These are phyloP conservation scores for Lysandra coridon DNA, from an alignment of 2,888 invertebrate genomes.

Conservation along the genomic window DNA sequence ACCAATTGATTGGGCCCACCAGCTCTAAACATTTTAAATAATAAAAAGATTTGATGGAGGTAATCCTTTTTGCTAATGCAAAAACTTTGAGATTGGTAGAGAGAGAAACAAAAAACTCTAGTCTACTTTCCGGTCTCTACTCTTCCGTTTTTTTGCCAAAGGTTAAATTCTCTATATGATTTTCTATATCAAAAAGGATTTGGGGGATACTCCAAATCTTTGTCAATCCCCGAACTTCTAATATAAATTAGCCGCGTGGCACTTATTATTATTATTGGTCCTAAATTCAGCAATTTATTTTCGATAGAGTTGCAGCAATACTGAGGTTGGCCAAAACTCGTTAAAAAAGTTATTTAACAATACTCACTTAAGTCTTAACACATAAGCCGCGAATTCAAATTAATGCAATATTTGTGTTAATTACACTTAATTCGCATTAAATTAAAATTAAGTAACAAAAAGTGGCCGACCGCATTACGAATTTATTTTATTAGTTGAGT, in stretches of 20 bases:
- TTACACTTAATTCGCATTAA: constrained; percentile 23
- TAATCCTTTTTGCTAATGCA: no score
- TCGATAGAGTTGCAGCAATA: neutral
- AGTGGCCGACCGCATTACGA: constrained; percentile 22
- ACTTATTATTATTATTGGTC: neutral
- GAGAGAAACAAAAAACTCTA: no score
- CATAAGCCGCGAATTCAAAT: neutral
- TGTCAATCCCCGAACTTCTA: no score
- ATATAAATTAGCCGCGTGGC: no score
- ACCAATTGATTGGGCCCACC: neutral
- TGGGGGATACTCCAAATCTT: no score
- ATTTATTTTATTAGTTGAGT: constrained; percentile 26
- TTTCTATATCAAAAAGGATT: no score
- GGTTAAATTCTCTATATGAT: no score
- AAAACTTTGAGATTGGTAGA: no score
- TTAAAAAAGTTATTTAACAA: neutral
- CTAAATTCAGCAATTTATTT: neutral
- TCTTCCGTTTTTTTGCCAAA: no score
- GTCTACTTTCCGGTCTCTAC: no score
- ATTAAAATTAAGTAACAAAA: constrained; percentile 25
- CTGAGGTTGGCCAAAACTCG: neutral
- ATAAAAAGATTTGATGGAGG: neutral
- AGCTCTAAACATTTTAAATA: no score
- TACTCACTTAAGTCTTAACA: neutral
- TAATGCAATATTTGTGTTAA: constrained; percentile 27